These are phyloP conservation scores for Saguinus imperator DNA, from an alignment of 2,113 vertebrate genomes.

Conservation along the genomic window DNA sequence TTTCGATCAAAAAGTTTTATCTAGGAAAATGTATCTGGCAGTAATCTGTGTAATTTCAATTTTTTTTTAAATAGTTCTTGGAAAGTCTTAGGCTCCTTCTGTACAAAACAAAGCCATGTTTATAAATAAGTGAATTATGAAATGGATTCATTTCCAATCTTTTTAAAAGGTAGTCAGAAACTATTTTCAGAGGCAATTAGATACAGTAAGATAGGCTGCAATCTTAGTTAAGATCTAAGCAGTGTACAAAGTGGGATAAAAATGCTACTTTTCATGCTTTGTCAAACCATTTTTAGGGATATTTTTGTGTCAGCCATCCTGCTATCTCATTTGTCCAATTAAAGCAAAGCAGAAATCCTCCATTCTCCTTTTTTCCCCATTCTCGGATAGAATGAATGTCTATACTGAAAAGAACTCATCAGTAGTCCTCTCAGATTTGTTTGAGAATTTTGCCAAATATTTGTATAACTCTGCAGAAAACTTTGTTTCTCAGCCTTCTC, in stretches of 20 bases:
- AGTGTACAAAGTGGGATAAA: background rate
- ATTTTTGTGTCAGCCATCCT: background rate
- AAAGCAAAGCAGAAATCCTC: background rate
- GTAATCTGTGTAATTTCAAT: constrained; percentile 21
- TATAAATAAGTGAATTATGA: constrained; percentile 47
- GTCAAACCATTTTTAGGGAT: background rate
- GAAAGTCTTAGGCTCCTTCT: background rate
- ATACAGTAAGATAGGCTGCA: background rate
- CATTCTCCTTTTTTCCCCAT: background rate
- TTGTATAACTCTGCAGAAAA: constrained; percentile 33
- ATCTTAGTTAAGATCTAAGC: background rate
- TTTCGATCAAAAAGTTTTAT: constrained; percentile 36
- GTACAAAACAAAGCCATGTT: constrained; percentile 46
- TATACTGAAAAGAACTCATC: constrained; percentile 36
- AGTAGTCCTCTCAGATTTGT: background rate
- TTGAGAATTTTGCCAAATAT: constrained; percentile 37
- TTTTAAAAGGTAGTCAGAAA: constrained; percentile 49
- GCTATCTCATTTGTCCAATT: background rate
- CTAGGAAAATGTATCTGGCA: constrained; percentile 41
- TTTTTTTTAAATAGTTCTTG: background rate
- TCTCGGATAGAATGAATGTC: background rate
- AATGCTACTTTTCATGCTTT: background rate
- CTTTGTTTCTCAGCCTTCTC: constrained; percentile 35
- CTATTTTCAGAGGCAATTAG: constrained; percentile 19
- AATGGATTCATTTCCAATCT: constrained; percentile 25